Conservation (phyloP, 2,797 vertebrate species). For the Tolypeutes matacus region DNA sequence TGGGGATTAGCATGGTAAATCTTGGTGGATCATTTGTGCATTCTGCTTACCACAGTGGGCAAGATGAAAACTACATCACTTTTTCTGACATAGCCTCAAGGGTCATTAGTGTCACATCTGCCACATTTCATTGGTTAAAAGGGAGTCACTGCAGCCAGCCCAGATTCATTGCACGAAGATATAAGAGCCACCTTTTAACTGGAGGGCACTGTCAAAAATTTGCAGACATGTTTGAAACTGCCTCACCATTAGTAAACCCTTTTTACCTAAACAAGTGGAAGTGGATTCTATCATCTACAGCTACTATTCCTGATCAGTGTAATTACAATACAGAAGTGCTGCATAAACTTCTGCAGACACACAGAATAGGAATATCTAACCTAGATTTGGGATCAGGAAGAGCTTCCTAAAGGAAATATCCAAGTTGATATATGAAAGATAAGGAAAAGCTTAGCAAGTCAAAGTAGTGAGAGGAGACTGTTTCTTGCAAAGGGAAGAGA, state of each 20-base stretch:
- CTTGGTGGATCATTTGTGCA: not conserved
- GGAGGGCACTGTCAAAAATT: not conserved
- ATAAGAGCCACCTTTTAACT: not conserved
- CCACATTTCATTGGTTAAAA: not conserved
- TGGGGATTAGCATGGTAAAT: too few species aligned
- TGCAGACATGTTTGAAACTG: not conserved
- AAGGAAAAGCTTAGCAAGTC: not conserved
- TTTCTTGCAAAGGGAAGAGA: not conserved
- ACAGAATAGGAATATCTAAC: not conserved
- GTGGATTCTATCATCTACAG: not conserved
- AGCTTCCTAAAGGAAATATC: not conserved
- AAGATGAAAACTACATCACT: not conserved
- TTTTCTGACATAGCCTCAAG: not conserved
- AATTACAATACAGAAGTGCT: not conserved
- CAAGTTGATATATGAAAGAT: not conserved
- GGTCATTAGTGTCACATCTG: not conserved
- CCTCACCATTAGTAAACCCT: not conserved
- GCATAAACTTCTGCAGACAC: not conserved
- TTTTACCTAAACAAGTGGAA: not conserved
- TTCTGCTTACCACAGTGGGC: not conserved
- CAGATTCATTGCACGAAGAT: not conserved
- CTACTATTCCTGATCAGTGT: too few species aligned
- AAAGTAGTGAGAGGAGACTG: rapidly evolving
- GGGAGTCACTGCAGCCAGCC: not conserved
- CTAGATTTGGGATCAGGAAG: not conserved